Percentiles rank a stretch among this genome's conserved stretches.
Evolutionary conservation across 1,140 invertebrate species (phyloP).

Genomic region (Pseudomyrmex sp.): DNA sequence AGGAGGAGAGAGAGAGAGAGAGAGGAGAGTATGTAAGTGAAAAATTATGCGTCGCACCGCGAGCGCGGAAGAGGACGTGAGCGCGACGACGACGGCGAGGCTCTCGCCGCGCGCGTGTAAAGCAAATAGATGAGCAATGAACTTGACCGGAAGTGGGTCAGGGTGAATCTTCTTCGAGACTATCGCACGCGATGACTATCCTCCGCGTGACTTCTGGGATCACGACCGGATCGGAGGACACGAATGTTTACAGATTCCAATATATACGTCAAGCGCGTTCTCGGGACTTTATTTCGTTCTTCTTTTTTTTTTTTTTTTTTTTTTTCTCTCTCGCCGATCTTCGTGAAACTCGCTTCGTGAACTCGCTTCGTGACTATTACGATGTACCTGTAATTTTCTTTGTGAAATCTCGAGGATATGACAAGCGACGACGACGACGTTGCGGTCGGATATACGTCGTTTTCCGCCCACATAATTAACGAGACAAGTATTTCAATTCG

Average conservation of each 20-base stretch:
- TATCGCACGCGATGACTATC: conserved; percentile 42
- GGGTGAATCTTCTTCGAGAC: conserved; percentile 73
- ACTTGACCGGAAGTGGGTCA: conserved; percentile 83
- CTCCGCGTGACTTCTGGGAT: conserved; percentile 38
- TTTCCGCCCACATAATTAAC: too few relatives aligned
- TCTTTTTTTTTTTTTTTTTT: too few relatives aligned
- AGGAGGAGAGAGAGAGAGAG: conserved; percentile 19
- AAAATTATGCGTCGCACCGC: conserved; percentile 43
- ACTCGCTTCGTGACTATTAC: too few relatives aligned
- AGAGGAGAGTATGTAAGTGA: conserved; percentile 3
- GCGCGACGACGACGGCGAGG: conserved; percentile 26
- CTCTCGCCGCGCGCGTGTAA: conserved; percentile 33
- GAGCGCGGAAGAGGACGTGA: conserved; percentile 36
- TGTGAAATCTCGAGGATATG: too few relatives aligned
- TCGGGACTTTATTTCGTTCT: not conserved
- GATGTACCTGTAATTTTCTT: too few relatives aligned
- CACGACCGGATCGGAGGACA: conserved; percentile 32
- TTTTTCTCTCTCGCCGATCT: not conserved
- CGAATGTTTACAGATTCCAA: not conserved
- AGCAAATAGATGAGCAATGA: conserved; percentile 79
- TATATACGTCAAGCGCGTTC: not conserved
- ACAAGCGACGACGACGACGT: too few relatives aligned
- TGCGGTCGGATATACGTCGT: too few relatives aligned
- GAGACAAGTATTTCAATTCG: too few relatives aligned
- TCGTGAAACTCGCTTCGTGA: not conserved